phyloP scores from a whole-genome alignment of 2,797 vertebrate species.

The Pterois miles region DNA sequence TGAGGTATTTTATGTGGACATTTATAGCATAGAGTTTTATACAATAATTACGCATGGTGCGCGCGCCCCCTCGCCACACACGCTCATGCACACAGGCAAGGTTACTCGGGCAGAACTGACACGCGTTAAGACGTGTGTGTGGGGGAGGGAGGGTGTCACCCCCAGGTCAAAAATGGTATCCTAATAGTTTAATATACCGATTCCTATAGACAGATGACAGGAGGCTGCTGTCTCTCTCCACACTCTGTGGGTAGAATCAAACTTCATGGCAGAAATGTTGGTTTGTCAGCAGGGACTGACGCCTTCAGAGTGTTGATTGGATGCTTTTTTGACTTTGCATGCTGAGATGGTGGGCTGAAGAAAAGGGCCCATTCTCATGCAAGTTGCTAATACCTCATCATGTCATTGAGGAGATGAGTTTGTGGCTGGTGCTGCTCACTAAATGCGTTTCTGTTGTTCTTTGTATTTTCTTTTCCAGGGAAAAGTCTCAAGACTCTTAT shows the following conservation, averaged over 20 bases:
- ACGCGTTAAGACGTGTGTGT: slow-evolving; percentile 40
- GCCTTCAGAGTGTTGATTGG: neutral
- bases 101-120: slow-evolving; percentile 65
- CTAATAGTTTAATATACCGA: slow-evolving; percentile 62
- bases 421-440: slow-evolving; percentile 16
- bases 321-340: neutral
- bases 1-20: slow-evolving; percentile 7
- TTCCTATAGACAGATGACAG: slow-evolving; percentile 66
- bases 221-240: slow-evolving; percentile 49
- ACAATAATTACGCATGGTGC: slow-evolving; percentile 16
- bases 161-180: slow-evolving; percentile 54
- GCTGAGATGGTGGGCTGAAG: slow-evolving; percentile 1
- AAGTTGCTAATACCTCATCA: neutral
- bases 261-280: neutral
- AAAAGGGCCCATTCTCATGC: neutral
- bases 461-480: slow-evolving; percentile 81
- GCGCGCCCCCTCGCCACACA: slow-evolving; percentile 1
- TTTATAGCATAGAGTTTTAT: slow-evolving; percentile 23
- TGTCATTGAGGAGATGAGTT: slow-evolving; percentile 19
- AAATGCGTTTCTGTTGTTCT: slow-evolving; percentile 10
- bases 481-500: slow-evolving; percentile 99
- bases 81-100: slow-evolving; percentile 14
- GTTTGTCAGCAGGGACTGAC: slow-evolving; percentile 3
- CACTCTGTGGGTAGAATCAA: slow-evolving; percentile 16
- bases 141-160: slow-evolving; percentile 37